These are phyloP conservation scores for Lithophane socia DNA, from an alignment of 2,888 invertebrate genomes.

Conservation along the genomic window DNA sequence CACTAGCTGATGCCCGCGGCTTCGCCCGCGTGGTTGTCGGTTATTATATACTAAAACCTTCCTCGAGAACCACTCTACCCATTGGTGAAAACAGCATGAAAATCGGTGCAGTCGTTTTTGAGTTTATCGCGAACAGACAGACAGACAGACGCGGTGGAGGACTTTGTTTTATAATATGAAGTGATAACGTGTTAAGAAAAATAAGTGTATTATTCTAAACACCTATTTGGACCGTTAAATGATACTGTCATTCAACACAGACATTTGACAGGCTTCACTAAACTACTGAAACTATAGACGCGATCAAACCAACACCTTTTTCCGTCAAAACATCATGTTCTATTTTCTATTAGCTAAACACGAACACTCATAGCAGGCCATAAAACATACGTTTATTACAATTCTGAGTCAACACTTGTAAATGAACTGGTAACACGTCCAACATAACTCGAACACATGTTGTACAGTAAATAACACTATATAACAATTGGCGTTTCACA, in stretches of 20 bases:
- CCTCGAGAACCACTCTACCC: no score
- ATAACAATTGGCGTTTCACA: background rate
- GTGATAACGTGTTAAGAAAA: background rate
- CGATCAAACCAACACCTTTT: conserved; percentile 4
- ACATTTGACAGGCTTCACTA: background rate
- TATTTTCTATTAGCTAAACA: background rate
- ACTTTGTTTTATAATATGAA: no score
- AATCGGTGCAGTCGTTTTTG: no score
- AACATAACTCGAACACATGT: conserved; percentile 36
- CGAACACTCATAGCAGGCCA: conserved; percentile 18
- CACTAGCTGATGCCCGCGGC: no score
- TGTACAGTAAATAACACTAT: conserved; percentile 6
- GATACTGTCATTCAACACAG: background rate
- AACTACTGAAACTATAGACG: background rate
- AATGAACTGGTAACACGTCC: conserved; percentile 4
- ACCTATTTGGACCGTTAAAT: background rate
- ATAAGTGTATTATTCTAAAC: background rate
- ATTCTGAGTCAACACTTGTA: conserved; percentile 37
- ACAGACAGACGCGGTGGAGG: no score
- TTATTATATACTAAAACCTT: no score
- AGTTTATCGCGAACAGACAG: no score
- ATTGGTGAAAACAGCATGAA: no score
- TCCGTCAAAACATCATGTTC: conserved; percentile 1
- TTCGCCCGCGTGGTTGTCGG: no score
- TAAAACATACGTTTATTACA: conserved; percentile 25